Percentiles rank a stretch among this genome's conserved stretches.
phyloP scores from a whole-genome alignment of 2,113 vertebrate genomes.

The Cyphomyrus plagiostoma region DNA sequence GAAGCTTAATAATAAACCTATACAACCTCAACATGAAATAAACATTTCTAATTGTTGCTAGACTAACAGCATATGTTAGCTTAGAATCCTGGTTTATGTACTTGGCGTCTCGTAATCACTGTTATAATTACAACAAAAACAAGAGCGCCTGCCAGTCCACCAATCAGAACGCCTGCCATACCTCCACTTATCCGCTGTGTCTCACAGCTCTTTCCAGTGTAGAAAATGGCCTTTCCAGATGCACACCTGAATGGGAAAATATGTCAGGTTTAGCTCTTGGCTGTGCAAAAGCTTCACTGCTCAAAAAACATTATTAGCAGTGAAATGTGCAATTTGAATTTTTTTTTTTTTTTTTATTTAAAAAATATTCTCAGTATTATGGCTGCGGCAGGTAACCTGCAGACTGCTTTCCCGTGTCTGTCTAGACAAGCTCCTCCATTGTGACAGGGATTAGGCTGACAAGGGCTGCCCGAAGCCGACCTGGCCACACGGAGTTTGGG shows the following conservation, averaged over 20 bases:
- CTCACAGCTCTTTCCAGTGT: constrained; percentile 46
- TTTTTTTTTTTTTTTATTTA: no score
- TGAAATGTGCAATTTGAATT: neutral
- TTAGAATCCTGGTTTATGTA: neutral
- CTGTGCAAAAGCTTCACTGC: neutral
- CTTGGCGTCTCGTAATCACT: constrained; percentile 19
- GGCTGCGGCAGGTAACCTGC: constrained; percentile 62
- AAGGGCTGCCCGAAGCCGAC: constrained; percentile 45
- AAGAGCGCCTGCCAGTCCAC: constrained; percentile 37
- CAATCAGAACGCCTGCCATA: constrained; percentile 47
- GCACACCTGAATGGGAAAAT: constrained; percentile 41
- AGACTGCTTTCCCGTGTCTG: constrained; percentile 60
- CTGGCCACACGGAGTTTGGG: constrained; percentile 47
- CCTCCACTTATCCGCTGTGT: constrained; percentile 29
- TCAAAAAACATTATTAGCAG: neutral
- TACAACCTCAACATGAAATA: neutral
- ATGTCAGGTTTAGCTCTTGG: neutral
- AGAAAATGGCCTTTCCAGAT: constrained; percentile 40
- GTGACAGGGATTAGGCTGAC: constrained; percentile 69
- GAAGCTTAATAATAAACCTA: neutral
- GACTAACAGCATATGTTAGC: neutral
- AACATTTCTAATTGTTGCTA: neutral
- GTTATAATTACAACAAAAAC: constrained; percentile 43
- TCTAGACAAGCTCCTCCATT: constrained; percentile 73
- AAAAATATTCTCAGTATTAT: neutral